Conservation (phyloP, 2,888 invertebrate species). For the Epiblema foenella region DNA sequence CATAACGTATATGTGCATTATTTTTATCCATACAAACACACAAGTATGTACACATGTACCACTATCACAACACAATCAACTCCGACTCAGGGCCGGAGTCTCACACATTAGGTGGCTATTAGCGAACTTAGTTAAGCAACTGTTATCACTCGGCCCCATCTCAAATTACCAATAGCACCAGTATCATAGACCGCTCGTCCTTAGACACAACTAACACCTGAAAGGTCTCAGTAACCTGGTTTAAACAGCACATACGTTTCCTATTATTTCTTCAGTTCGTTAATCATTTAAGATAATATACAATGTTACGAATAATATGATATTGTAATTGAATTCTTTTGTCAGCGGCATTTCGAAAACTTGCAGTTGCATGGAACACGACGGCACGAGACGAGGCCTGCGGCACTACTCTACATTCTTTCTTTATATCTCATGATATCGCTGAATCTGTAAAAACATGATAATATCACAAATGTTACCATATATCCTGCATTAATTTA, state of each 20-base stretch:
- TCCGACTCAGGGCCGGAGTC: conserved; percentile 39
- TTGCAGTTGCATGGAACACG: conserved; percentile 22
- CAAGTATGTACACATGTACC: conserved; percentile 16
- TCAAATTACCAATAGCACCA: conserved; percentile 52
- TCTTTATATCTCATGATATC: not conserved
- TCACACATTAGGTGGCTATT: conserved; percentile 64
- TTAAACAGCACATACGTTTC: conserved; percentile 46
- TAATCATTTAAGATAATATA: conserved; percentile 49
- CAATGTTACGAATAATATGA: conserved; percentile 42
- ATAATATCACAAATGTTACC: too few relatives aligned
- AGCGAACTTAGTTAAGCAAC: conserved; percentile 76
- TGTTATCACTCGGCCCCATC: conserved; percentile 71
- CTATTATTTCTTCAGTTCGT: conserved; percentile 58
- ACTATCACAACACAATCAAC: conserved; percentile 26
- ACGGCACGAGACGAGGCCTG: conserved; percentile 6
- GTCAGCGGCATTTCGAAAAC: conserved; percentile 33
- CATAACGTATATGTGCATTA: not conserved
- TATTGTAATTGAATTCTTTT: conserved; percentile 44
- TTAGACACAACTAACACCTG: conserved; percentile 19
- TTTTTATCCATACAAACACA: conserved; percentile 13
- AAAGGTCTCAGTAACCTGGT: conserved; percentile 19
- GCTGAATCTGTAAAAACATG: not conserved
- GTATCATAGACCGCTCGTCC: conserved; percentile 50
- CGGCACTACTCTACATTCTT: not conserved
- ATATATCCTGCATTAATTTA: too few relatives aligned